Conservation (phyloP, 2,113 vertebrate species). For the Boulengerochromis microlepis region DNA sequence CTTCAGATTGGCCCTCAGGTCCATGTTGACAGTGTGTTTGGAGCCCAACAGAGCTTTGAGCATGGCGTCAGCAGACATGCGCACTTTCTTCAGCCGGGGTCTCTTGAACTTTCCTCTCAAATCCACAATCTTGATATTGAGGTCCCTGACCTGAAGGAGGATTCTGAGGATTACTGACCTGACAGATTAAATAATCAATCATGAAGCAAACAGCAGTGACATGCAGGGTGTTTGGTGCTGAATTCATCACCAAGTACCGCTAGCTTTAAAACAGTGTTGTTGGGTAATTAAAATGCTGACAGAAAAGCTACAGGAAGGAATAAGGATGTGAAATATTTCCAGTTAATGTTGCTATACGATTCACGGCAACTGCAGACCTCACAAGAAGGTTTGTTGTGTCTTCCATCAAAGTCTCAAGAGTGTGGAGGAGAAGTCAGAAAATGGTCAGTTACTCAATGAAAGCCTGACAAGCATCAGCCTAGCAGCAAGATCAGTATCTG, state of each 20-base stretch:
- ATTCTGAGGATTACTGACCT: accelerated
- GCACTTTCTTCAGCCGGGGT: conserved; percentile 87
- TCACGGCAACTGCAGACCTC: background rate
- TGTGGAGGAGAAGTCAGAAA: background rate
- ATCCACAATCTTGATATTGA: conserved; percentile 93
- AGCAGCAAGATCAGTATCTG: background rate
- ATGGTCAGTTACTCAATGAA: accelerated
- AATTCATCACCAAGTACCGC: accelerated
- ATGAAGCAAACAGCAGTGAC: background rate
- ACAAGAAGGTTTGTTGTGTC: background rate
- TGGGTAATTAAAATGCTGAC: background rate
- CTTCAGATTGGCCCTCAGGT: conserved; percentile 94
- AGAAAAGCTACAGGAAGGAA: background rate
- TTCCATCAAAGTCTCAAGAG: background rate
- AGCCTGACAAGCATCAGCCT: background rate
- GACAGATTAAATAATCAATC: background rate
- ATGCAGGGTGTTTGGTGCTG: background rate
- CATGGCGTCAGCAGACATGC: conserved; percentile 98
- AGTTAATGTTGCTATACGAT: background rate
- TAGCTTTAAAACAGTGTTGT: background rate
- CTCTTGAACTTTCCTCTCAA: conserved; percentile 96
- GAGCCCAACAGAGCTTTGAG: conserved; percentile 93
- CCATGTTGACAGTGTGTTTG: conserved; percentile 99
- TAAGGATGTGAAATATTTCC: background rate
- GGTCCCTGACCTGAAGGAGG: conserved; percentile 81